Percentiles rank a stretch among this genome's conserved stretches.
phyloP scores from a whole-genome alignment of 1,140 invertebrate genomes.

The Latrodectus geometricus region DNA sequence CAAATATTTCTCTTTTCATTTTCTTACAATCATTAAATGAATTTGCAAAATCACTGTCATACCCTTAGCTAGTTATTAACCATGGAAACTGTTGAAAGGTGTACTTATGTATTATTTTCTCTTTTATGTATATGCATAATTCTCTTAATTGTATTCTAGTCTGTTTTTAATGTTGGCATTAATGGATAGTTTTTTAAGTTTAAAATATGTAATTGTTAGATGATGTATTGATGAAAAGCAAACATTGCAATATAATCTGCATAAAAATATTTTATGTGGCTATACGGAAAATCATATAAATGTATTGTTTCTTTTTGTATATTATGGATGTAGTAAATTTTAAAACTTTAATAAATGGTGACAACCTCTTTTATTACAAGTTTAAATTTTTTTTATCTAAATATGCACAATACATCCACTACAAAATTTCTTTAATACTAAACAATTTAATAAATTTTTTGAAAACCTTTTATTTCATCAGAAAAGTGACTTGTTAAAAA shows the following conservation, averaged over 20 bases:
- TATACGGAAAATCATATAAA: neutral
- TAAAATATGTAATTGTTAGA: neutral
- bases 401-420: no score
- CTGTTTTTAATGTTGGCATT: neutral
- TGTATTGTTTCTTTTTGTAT: neutral
- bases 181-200: neutral
- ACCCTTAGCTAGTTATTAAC: neutral
- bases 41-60: no score
- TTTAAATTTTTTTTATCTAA: no score
- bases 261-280: neutral
- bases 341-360: neutral
- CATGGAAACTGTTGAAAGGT: neutral
- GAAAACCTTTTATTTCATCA: no score
- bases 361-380: neutral
- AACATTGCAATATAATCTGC: neutral
- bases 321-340: conserved; percentile 2
- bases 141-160: neutral
- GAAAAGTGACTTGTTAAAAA: no score
- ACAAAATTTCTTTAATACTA: no score
- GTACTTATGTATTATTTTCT: neutral
- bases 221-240: neutral
- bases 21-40: no score
- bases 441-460: no score
- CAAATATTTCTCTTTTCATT: no score
- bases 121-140: neutral